Evolutionary conservation across 2,888 invertebrate genomes (phyloP), one percentile per base, ranked within the genome.

Genomic region (Ypsolopha sequella): DNA sequence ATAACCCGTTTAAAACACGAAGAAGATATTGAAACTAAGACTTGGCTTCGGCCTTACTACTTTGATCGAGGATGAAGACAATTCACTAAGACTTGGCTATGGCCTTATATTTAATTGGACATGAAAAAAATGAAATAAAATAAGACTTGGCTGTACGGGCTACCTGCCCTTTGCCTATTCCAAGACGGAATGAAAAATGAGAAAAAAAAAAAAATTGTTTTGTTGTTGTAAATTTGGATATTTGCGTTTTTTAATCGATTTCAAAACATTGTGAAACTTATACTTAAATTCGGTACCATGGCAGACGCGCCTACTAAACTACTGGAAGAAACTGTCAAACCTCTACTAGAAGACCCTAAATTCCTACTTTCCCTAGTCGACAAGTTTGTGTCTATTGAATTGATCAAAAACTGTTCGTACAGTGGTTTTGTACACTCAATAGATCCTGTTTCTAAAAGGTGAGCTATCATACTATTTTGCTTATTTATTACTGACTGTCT

Each of bases 401-500:
- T 75, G 9, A 67, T 73, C 24, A 76, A 73, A 56, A 69, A 72
- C 51, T 56, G 55, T 33, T 57, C 57, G 2, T 70, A 68, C 55
- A 55, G 53, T 52, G 84, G 84, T 13, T 80, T 73, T 63, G 55
- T 82, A 11, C 73, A 80, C 57, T 76, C 80, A 0, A 67, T 81
- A 50, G 82, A 84, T 58, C 80, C 82, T 39, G 53, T 76, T n/a
- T 65, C 76, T 33, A 55, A 68, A 52, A 80, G 80, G 82, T 82
- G 70, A 64, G 51, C 54, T 24, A 39, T n/a, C 3, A 9, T 49
- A 13, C 38, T 13, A 41, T 9, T 24, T 9, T 39, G 6, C 11
- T 7, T 48, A 24, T 24, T 24, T 24, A 24, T 24, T 3, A 24
- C 24, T 24, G 24, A 24, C 4, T 24, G 24, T 4, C 24, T 4